phyloP scores from a whole-genome alignment of 2,113 vertebrate species.

The Xenotilapia longispinis region DNA sequence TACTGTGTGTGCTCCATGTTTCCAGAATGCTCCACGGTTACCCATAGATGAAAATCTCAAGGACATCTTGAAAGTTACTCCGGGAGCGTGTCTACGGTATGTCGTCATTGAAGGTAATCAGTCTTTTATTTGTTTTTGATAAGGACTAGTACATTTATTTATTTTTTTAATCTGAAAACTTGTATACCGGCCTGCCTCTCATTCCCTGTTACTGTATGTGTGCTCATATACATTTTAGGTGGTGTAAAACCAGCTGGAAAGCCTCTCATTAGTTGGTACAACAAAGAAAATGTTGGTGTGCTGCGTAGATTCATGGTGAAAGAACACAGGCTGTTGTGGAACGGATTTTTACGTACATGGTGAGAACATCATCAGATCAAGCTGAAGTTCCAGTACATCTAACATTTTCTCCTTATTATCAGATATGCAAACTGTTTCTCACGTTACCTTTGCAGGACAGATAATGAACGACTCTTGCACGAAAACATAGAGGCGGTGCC shows the following conservation, averaged over 20 bases:
- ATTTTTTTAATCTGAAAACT: not conserved
- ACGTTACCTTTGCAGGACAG: slow-evolving; percentile 63
- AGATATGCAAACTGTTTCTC: not conserved
- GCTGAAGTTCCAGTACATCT: not conserved
- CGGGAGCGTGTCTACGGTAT: slow-evolving; percentile 77
- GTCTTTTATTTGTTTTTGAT: not conserved
- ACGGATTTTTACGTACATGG: slow-evolving; percentile 75
- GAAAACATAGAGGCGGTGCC: slow-evolving; percentile 75
- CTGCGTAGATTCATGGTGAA: slow-evolving; percentile 79
- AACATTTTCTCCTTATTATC: not conserved
- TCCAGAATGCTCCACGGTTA: slow-evolving; percentile 78
- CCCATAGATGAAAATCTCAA: slow-evolving; percentile 67
- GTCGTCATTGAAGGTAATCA: slow-evolving; percentile 81
- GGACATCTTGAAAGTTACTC: slow-evolving; percentile 67
- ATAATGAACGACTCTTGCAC: slow-evolving; percentile 75
- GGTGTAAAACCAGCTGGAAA: slow-evolving; percentile 71
- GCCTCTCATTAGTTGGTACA: slow-evolving; percentile 74
- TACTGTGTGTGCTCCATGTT: not conserved
- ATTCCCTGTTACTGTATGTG: not conserved
- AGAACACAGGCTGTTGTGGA: slow-evolving; percentile 84
- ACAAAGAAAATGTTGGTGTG: slow-evolving; percentile 75
- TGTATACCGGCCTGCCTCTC: not conserved
- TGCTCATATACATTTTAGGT: slow-evolving; percentile 54
- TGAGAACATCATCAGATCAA: slow-evolving; percentile 46
- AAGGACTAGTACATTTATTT: not conserved